Evolutionary conservation across 2,888 invertebrate species (phyloP), one percentile per base, ranked within the genome.

Genomic region (Volucella bombylans): DNA sequence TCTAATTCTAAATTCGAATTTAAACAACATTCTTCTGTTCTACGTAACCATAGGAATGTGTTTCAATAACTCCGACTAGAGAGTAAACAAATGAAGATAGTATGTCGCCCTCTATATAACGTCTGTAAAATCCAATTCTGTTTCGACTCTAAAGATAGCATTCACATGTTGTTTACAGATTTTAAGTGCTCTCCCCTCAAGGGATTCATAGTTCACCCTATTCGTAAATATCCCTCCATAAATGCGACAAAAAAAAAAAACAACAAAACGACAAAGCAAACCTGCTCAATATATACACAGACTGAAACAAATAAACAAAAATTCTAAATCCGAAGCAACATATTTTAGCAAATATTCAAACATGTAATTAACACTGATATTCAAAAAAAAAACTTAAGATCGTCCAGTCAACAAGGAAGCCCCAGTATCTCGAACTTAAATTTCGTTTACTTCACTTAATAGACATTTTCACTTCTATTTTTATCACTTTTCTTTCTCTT

Each of bases 331-430:
- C 11, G 45, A 45, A 15, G 41, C 18, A 50, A 38, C 31, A 49
- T 8, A 15, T n/a, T 54, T 62, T 31, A n/a, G 54, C 73, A 62
- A 54, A 54, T 31, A 43, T 43, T n/a, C 1, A 39, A n/a, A 14
- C n/a, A 11, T 4, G 12, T 39, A 52, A 72, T 61, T 50, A 72
- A 12, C 54, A 62, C 45, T 18, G 23, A 8, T 8, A 45, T 43
- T 39, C 39, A 8, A 45, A 62, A 43, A 64, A 8, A 4, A 10
- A 38, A 9, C 8, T 2, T 18, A 43, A 15, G 12, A 54, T 52
- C 47, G 43, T 38, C 10, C 61, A 62, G 31, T 31, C n/a, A 9
- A 10, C 15, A 39, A 41, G 12, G 23, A 41, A 43, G 18, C 6
- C 39, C 41, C 65, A 65, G 8, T 50, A 18, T 18, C 18, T 64